phyloP scores from a whole-genome alignment of 2,113 vertebrate genomes.

The Laticauda laticaudata region DNA sequence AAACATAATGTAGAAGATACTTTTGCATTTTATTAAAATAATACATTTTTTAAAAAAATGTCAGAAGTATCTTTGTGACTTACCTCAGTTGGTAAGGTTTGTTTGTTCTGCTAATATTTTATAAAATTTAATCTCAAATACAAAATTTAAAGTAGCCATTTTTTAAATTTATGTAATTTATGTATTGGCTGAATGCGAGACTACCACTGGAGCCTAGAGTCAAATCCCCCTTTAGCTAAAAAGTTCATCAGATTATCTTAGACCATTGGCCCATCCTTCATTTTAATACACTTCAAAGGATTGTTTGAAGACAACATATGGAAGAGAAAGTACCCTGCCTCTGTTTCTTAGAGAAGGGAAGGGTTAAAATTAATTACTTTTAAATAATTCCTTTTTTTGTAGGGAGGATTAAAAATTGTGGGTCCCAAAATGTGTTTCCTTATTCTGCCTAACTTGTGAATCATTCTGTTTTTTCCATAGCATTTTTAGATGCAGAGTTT shows the following conservation, averaged over 20 bases:
- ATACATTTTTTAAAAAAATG: not conserved
- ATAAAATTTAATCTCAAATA: not conserved
- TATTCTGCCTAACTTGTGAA: not conserved
- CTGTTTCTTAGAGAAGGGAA: not conserved
- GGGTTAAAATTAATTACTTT: not conserved
- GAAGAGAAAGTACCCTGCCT: not conserved
- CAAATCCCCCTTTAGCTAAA: not conserved
- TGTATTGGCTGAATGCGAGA: not conserved
- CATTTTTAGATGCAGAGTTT: conserved; percentile 6
- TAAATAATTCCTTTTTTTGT: not conserved
- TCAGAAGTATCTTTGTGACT: not conserved
- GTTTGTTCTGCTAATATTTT: not conserved
- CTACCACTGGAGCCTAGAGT: not conserved
- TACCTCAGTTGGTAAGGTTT: not conserved
- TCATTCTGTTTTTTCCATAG: conserved; percentile 34
- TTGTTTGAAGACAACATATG: not conserved
- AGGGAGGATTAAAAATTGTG: not conserved
- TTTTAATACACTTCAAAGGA: not conserved
- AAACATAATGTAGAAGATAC: not conserved
- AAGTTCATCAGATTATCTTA: not conserved
- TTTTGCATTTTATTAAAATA: not conserved
- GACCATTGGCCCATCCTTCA: not conserved
- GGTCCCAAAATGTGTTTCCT: not conserved
- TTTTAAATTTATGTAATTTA: not conserved
- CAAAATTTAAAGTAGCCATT: not conserved